Conservation (phyloP, 1,140 invertebrate species). For the Meloidogyne chitwoodi region DNA sequence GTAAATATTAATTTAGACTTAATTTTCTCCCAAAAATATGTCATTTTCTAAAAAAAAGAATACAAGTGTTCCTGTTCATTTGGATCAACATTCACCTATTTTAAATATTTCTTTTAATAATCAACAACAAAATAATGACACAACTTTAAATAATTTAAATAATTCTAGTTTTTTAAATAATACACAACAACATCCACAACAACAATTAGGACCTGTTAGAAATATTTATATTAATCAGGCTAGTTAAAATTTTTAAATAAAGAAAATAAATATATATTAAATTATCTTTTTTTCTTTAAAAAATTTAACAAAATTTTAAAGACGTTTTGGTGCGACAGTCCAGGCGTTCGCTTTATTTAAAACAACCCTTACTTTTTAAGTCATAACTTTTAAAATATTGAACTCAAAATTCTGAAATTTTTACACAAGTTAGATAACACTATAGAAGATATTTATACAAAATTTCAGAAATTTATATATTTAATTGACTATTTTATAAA, state of each 20-base stretch:
- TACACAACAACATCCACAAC: not conserved
- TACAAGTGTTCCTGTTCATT: not conserved
- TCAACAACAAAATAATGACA: not conserved
- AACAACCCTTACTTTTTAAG: too few species aligned
- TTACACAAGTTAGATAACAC: not conserved
- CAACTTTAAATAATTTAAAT: not conserved
- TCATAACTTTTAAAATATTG: too few species aligned
- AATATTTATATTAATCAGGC: constrained; percentile 4
- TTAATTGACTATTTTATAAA: not conserved
- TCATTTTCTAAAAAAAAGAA: not conserved
- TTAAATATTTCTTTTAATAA: not conserved
- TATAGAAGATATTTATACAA: not conserved
- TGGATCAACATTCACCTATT: not conserved
- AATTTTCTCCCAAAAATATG: not conserved
- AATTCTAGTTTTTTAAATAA: not conserved
- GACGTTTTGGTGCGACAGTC: too few species aligned
- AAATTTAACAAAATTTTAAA: too few species aligned
- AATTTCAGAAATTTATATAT: not conserved
- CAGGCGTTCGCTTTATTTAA: too few species aligned
- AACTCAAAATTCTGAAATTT: too few species aligned
- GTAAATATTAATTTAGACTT: too few species aligned
- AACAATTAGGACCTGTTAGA: not conserved
- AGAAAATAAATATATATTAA: not conserved
- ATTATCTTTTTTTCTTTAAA: too few species aligned
- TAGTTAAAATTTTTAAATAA: not conserved